Conservation (phyloP, 2,113 vertebrate genomes). For the Eira barbara region DNA sequence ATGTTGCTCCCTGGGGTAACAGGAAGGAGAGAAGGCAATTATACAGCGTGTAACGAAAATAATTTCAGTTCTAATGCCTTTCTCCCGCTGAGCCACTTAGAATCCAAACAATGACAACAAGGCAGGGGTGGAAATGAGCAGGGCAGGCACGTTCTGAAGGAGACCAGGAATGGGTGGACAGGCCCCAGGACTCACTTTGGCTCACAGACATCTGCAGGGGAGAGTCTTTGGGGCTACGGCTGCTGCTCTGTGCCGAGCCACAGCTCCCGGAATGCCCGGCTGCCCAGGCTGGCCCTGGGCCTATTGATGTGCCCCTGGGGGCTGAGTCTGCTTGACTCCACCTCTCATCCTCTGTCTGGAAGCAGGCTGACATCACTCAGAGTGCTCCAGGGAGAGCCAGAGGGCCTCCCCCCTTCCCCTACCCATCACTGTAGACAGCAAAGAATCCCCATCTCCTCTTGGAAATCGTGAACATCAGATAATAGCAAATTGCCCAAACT, state of each 20-base stretch:
- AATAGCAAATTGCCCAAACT: background rate
- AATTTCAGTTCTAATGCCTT: slow-evolving; percentile 72
- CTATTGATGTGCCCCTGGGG: background rate
- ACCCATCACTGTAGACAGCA: background rate
- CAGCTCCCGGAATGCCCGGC: background rate
- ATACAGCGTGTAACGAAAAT: slow-evolving; percentile 60
- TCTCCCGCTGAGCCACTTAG: slow-evolving; percentile 73
- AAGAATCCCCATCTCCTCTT: background rate
- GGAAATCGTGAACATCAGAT: slow-evolving; percentile 25
- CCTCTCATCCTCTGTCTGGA: background rate
- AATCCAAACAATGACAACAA: slow-evolving; percentile 66
- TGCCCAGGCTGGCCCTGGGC: background rate
- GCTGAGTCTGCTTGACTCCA: background rate
- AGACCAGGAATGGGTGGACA: background rate
- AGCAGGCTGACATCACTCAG: background rate
- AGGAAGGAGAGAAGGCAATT: slow-evolving; percentile 64
- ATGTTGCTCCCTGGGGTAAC: slow-evolving; percentile 61
- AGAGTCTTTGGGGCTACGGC: background rate
- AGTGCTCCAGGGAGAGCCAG: slow-evolving; percentile 8
- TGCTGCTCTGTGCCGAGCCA: background rate
- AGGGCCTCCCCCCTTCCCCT: background rate
- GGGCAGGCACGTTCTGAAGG: slow-evolving; percentile 27
- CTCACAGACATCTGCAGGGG: slow-evolving; percentile 5
- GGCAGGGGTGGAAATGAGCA: background rate
- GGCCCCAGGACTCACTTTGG: background rate